Evolutionary conservation across 2,113 vertebrate genomes (phyloP).

Genomic region (Panthera leo): DNA sequence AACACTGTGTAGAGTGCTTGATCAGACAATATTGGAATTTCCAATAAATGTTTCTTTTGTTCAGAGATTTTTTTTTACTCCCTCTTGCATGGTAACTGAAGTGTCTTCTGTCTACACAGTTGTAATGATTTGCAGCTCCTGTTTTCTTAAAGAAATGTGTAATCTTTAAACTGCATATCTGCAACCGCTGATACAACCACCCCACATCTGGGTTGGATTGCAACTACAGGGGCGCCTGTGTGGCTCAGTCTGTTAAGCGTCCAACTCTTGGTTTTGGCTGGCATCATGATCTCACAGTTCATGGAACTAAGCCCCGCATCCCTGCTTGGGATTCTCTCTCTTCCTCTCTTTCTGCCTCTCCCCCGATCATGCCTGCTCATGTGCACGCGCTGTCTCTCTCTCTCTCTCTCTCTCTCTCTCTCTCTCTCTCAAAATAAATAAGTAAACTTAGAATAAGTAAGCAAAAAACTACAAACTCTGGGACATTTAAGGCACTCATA

Average conservation of each 20-base stretch:
- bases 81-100: background rate
- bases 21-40: background rate
- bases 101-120: background rate
- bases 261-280: too few species aligned
- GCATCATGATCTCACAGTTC: too few species aligned
- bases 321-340: too few species aligned
- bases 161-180: background rate
- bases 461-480: background rate
- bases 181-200: background rate
- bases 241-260: too few species aligned
- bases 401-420: too few species aligned
- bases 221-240: background rate
- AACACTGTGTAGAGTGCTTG: constrained; percentile 16
- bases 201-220: background rate
- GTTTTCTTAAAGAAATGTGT: background rate
- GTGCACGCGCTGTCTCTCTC: too few species aligned
- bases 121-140: background rate
- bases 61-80: background rate
- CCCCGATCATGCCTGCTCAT: too few species aligned
- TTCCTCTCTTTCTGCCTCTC: too few species aligned
- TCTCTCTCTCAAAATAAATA: too few species aligned
- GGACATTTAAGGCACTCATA: background rate
- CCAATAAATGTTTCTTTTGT: background rate
- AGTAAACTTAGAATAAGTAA: background rate
- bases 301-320: too few species aligned